Conservation (phyloP, 2,113 vertebrate species). For the Glaucomys volans region DNA sequence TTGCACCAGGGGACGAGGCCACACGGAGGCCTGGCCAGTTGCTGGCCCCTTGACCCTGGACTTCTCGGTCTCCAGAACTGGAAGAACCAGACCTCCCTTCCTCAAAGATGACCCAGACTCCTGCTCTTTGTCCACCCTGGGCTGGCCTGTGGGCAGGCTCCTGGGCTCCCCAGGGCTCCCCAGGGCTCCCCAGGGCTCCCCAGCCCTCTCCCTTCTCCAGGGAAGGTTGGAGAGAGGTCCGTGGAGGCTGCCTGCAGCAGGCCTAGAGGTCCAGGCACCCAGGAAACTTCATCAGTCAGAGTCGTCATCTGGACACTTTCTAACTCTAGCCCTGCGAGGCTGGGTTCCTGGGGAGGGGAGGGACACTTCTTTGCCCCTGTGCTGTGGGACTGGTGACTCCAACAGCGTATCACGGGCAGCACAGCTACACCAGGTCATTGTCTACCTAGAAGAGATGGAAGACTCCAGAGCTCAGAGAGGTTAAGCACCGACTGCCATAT, state of each 20-base stretch:
- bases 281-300: accelerated
- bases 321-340: no score
- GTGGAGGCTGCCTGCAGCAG: background rate
- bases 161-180: no score
- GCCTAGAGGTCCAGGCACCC: background rate
- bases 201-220: background rate
- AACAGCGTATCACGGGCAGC: accelerated
- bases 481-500: accelerated
- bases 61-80: background rate
- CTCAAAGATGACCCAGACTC: no score
- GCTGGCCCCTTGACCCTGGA: background rate
- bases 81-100: background rate
- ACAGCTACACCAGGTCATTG: accelerated
- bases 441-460: background rate
- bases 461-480: background rate
- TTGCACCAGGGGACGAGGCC: background rate
- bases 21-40: no score
- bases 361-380: background rate
- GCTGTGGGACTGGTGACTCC: accelerated
- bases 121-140: no score
- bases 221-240: no score
- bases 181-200: no score
- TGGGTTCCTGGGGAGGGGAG: background rate
- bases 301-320: accelerated
- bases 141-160: no score